Base-by-base conservation (phyloP, 2,113 vertebrate genomes). In the Pseudonaja textilis region DNA sequence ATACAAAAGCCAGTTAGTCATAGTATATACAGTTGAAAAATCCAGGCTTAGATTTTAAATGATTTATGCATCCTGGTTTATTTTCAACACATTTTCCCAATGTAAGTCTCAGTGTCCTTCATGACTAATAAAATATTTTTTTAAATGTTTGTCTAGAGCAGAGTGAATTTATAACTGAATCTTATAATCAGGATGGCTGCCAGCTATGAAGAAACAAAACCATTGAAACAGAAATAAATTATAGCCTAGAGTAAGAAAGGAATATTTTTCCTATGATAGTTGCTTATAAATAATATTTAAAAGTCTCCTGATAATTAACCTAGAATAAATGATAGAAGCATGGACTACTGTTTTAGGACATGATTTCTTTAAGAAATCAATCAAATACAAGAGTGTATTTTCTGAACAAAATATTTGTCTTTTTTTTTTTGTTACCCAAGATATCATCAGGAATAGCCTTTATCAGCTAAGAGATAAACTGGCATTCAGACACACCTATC, bases 161-260 rank as follows among this genome's bases (percentile, higher is more conserved):
- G 20, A 89, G 74, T 57, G 93, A 89, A 92, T 93, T 34, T 57
- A 93, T 86, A 93, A 89, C n/a, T 89, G 45, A 93, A 85, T 93
- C 55, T 89, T 88, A n/a, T 20, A 92, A 69, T 91, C 34, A 93
- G 92, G 3, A 90, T 85, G 56, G 45, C 52, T 93, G 91, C 59
- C 89, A 92, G 50, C 54, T 90, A 90, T 34, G 92, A 90, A 34
- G 93, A 87, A 88, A 89, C 56, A 57, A 39, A 89, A 85, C 93
- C 91, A 90, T 47, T 88, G 93, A 95, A 93, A 52, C 16, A 94
- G 89, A 91, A 56, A 92, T 45, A 81, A 23, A 52, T 26, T 69
- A 50, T 56, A 88, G 59, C 14, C 85, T 74, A 4, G 81, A 93
- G 85, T 64, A n/a, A 94, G 25, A 81, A 54, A 74, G 64, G 47